Percentiles rank a stretch among this genome's conserved stretches.
These are phyloP conservation scores for Chloroclystis v-ata DNA, from an alignment of 2,888 invertebrate species.

Conservation along the genomic window DNA sequence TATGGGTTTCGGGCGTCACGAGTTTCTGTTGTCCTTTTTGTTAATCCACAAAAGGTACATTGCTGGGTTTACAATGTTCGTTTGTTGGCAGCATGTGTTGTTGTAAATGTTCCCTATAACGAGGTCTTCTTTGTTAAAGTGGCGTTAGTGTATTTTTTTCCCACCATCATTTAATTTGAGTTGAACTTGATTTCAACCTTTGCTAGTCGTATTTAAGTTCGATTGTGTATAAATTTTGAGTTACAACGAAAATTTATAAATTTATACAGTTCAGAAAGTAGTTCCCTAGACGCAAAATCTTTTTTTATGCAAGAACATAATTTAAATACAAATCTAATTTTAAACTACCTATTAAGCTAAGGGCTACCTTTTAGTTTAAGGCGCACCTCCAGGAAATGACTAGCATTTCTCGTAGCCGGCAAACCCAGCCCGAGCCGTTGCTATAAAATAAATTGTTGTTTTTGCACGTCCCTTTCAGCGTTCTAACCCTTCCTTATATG, in stretches of 20 bases:
- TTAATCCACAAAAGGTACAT: not conserved
- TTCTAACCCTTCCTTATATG: conserved; percentile 16
- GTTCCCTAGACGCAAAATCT: no score
- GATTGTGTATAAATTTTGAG: no score
- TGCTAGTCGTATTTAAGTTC: no score
- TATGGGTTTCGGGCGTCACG: conserved; percentile 2
- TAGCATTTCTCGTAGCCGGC: conserved; percentile 11
- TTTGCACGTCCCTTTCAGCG: conserved; percentile 21
- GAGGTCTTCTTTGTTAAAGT: no score
- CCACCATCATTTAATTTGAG: no score
- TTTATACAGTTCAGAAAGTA: no score
- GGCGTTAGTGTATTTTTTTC: no score
- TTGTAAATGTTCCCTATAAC: no score
- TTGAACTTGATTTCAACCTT: no score
- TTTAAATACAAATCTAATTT: conserved; percentile 1
- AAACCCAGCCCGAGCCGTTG: conserved; percentile 11
- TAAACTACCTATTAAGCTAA: conserved; percentile 14
- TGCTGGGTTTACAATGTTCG: no score
- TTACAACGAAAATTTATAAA: no score
- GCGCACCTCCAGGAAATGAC: conserved; percentile 16
- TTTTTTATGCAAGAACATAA: not conserved
- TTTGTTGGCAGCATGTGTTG: not conserved
- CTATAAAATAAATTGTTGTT: conserved; percentile 36
- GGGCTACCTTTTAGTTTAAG: conserved; percentile 17
- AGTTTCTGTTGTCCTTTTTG: conserved; percentile 2